A percentile compares a stretch with the other conserved stretches of the same genome.
phyloP scores from a whole-genome alignment of 2,113 vertebrate genomes.

The Galbula dea region DNA sequence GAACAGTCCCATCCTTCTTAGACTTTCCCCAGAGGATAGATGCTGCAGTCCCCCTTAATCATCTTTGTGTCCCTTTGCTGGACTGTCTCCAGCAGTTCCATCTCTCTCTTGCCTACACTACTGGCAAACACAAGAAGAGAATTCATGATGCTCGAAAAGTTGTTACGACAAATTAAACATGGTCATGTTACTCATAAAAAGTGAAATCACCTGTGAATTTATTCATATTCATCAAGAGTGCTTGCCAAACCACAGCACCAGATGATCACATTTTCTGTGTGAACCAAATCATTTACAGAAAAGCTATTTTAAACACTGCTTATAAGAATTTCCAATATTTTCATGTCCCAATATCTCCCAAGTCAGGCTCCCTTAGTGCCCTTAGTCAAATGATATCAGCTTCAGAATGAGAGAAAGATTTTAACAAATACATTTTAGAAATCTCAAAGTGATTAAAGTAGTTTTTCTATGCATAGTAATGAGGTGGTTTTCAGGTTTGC shows the following conservation, averaged over 20 bases:
- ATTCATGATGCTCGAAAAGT: neutral
- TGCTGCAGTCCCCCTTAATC: neutral
- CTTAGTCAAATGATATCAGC: slow-evolving; percentile 56
- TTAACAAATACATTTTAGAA: slow-evolving; percentile 71
- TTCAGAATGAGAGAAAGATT: slow-evolving; percentile 59
- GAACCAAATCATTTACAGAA: slow-evolving; percentile 62
- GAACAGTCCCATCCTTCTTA: neutral
- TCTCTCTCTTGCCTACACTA: neutral
- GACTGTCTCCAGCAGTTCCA: neutral
- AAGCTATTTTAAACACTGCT: slow-evolving; percentile 65
- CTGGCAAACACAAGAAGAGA: neutral
- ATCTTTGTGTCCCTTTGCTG: neutral
- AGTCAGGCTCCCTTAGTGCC: slow-evolving; percentile 60
- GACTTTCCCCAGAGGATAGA: neutral
- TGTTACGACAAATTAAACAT: neutral
- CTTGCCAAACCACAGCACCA: slow-evolving; percentile 47
- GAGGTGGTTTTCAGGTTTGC: slow-evolving; percentile 56
- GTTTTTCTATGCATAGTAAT: slow-evolving; percentile 69
- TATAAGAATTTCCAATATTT: slow-evolving; percentile 65
- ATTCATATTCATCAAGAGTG: slow-evolving; percentile 40
- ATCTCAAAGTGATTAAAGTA: slow-evolving; percentile 67
- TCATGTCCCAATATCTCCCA: slow-evolving; percentile 56
- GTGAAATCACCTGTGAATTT: slow-evolving; percentile 44
- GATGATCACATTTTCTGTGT: slow-evolving; percentile 40
- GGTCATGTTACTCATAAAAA: neutral